A percentile compares a stretch with the other conserved stretches of the same genome.
Evolutionary conservation across 2,888 invertebrate genomes (phyloP).

Genomic region (Heliconius erato): DNA sequence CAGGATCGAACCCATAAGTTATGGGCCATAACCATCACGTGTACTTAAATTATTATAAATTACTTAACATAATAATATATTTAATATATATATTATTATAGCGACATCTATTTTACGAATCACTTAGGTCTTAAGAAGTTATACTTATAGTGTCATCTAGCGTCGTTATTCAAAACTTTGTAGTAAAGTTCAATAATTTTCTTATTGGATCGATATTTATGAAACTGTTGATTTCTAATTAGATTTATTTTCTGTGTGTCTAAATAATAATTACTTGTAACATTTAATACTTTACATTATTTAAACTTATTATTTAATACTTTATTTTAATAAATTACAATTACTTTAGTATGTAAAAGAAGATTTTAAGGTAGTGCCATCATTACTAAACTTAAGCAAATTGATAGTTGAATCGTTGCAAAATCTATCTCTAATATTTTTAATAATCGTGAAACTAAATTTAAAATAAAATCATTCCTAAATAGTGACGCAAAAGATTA

Average conservation of each 20-base stretch:
- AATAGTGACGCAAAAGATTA: background rate
- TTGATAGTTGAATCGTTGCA: background rate
- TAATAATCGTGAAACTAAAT: background rate
- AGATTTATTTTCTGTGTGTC: background rate
- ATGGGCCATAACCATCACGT: too few species aligned
- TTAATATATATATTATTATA: background rate
- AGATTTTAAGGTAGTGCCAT: background rate
- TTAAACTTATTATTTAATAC: too few species aligned
- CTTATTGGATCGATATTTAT: slow-evolving; percentile 32
- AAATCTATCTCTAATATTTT: background rate
- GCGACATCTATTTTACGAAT: slow-evolving; percentile 46
- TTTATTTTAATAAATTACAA: background rate
- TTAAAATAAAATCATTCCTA: background rate
- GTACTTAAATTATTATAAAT: too few species aligned
- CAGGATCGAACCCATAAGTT: too few species aligned
- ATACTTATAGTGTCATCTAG: slow-evolving; percentile 54
- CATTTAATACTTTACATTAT: too few species aligned
- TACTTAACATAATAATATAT: too few species aligned
- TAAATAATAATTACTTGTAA: background rate
- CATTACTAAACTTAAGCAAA: background rate
- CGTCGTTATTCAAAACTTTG: slow-evolving; percentile 44
- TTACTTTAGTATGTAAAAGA: background rate
- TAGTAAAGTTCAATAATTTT: slow-evolving; percentile 53
- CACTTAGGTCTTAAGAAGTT: background rate
- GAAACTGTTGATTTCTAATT: background rate